Percentiles rank a stretch among this genome's conserved stretches.
phyloP scores from a whole-genome alignment of 1,140 invertebrate species.

The Octopus bimaculoides region DNA sequence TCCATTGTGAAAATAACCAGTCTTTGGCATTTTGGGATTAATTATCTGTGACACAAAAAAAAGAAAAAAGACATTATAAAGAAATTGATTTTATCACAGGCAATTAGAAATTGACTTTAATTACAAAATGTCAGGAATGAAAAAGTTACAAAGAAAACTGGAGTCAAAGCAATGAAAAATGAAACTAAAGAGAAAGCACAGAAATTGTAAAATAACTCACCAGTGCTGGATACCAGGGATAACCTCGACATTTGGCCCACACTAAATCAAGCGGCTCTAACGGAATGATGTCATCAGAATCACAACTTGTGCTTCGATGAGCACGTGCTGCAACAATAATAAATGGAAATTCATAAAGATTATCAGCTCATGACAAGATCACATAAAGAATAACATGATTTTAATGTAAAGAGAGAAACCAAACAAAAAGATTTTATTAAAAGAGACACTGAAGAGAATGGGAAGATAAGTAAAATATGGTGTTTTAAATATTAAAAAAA shows the following conservation, averaged over 20 bases:
- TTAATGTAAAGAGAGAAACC: too few species aligned
- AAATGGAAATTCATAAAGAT: neutral
- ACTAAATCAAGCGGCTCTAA: constrained; percentile 85
- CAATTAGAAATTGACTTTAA: neutral
- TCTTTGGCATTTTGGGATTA: constrained; percentile 87
- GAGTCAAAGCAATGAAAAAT: neutral
- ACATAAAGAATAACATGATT: too few species aligned
- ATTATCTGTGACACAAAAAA: constrained; percentile 68
- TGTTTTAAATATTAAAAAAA: too few species aligned
- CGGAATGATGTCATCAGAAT: constrained; percentile 51
- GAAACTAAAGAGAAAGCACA: neutral
- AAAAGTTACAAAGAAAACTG: neutral
- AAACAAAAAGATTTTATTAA: too few species aligned
- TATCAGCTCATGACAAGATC: too few species aligned
- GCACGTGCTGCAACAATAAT: constrained; percentile 36
- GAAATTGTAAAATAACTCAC: constrained; percentile 49
- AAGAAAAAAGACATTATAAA: neutral
- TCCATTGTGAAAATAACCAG: constrained; percentile 84
- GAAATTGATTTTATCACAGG: neutral
- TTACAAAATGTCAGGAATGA: neutral
- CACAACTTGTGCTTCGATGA: constrained; percentile 46
- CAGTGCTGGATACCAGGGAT: constrained; percentile 94
- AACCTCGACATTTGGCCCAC: constrained; percentile 95
- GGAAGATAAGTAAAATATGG: too few species aligned
- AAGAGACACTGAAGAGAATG: too few species aligned